A percentile compares a stretch with the other conserved stretches of the same genome.
phyloP scores from a whole-genome alignment of 2,888 invertebrate genomes.

The Callyntrura guangdongensis region DNA sequence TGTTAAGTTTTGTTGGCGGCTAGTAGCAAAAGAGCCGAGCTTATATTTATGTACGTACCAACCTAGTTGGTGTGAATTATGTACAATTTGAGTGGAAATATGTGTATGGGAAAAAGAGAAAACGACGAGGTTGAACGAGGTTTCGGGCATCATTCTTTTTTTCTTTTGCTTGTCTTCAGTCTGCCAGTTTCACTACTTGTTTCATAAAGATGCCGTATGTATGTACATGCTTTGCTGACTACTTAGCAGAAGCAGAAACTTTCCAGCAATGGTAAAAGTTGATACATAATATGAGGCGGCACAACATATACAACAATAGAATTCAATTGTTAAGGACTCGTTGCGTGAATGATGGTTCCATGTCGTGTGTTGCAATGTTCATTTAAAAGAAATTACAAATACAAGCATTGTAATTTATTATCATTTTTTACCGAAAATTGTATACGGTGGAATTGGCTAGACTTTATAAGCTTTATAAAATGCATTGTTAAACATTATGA shows the following conservation, averaged over 20 bases:
- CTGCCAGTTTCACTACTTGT: constrained; percentile 38
- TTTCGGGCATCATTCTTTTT: constrained; percentile 75
- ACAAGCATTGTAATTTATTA: not conserved
- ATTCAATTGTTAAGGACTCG: constrained; percentile 12
- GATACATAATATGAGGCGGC: not conserved
- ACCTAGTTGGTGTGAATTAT: not conserved
- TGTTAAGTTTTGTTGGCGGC: constrained; percentile 37
- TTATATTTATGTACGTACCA: not conserved
- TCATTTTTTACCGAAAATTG: no score
- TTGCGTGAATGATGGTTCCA: not conserved
- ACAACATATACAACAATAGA: constrained; percentile 14
- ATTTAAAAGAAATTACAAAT: not conserved
- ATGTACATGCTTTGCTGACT: not conserved
- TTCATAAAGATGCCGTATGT: constrained; percentile 31
- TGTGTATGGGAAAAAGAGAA: constrained; percentile 61
- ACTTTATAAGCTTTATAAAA: no score
- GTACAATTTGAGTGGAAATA: constrained; percentile 20
- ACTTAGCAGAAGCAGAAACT: not conserved
- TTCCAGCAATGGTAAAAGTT: constrained; percentile 16
- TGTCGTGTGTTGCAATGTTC: not conserved
- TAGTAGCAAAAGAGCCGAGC: not conserved
- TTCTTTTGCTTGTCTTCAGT: constrained; percentile 65
- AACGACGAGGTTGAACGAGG: constrained; percentile 64
- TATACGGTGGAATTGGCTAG: no score
- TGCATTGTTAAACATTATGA: no score